phyloP scores from a whole-genome alignment of 2,113 vertebrate species.

The Azemiops feae region DNA sequence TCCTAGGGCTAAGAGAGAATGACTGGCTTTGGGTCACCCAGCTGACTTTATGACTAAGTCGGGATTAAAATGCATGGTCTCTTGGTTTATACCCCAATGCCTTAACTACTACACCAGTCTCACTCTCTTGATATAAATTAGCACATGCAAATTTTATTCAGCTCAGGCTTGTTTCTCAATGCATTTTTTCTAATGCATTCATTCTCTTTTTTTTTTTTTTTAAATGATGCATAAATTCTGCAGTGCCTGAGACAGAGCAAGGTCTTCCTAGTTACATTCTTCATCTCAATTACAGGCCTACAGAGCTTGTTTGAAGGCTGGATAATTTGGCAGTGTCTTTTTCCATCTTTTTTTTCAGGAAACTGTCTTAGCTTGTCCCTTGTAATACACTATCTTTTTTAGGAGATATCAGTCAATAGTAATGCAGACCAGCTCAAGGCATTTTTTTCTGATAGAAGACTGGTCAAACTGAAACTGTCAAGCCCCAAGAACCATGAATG shows the following conservation, averaged over 20 bases:
- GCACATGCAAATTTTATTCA: background rate
- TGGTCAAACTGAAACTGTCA: background rate
- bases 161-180: background rate
- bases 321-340: background rate
- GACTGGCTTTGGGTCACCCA: background rate
- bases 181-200: background rate
- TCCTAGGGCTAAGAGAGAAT: background rate
- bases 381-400: background rate
- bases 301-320: background rate
- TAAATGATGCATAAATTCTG: background rate
- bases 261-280: background rate
- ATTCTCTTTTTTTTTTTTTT: background rate
- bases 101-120: background rate
- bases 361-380: conserved; percentile 18
- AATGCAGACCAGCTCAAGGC: background rate
- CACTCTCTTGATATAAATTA: background rate
- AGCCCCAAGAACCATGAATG: background rate
- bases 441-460: background rate
- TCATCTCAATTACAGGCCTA: background rate
- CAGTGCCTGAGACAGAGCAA: background rate
- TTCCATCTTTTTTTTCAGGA: background rate
- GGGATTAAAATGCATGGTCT: background rate
- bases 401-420: background rate
- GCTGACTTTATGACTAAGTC: background rate
- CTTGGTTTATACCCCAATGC: background rate